phyloP scores from a whole-genome alignment of 2,888 invertebrate species.

The Fabriciana adippe region DNA sequence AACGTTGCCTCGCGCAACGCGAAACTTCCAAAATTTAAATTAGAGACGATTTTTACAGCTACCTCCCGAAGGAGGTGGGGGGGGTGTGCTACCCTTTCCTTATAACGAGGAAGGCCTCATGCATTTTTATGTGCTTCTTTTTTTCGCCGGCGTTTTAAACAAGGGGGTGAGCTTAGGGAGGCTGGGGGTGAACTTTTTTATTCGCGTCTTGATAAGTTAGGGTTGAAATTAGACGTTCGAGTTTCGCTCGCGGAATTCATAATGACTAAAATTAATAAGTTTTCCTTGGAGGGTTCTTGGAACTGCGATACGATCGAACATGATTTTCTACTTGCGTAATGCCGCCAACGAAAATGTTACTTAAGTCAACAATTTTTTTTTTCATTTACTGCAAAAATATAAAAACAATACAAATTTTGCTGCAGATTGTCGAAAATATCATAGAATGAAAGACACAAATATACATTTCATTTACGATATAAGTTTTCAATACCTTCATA shows the following conservation, averaged over 20 bases:
- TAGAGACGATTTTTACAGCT: conserved; percentile 83
- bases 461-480: too few relatives aligned
- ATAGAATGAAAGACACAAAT: too few relatives aligned
- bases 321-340: conserved; percentile 40
- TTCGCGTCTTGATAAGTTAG: conserved; percentile 84
- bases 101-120: conserved; percentile 84
- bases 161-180: conserved; percentile 80
- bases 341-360: background rate
- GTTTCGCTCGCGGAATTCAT: conserved; percentile 83
- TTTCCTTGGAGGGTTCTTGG: conserved; percentile 76
- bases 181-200: conserved; percentile 80
- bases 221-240: conserved; percentile 83
- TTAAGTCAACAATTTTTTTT: conserved; percentile 4
- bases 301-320: conserved; percentile 48
- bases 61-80: conserved; percentile 69
- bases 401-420: too few relatives aligned
- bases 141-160: conserved; percentile 83
- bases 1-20: conserved; percentile 76
- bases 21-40: conserved; percentile 83
- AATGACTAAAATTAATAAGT: conserved; percentile 83
- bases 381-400: conserved; percentile 1
- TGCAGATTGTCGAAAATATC: too few relatives aligned
- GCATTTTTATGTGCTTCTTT: conserved; percentile 84
- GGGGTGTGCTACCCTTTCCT: conserved; percentile 81
- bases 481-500: too few relatives aligned